Base-by-base conservation (phyloP, 2,797 vertebrate species). In the Peromyscus attwateri region DNA sequence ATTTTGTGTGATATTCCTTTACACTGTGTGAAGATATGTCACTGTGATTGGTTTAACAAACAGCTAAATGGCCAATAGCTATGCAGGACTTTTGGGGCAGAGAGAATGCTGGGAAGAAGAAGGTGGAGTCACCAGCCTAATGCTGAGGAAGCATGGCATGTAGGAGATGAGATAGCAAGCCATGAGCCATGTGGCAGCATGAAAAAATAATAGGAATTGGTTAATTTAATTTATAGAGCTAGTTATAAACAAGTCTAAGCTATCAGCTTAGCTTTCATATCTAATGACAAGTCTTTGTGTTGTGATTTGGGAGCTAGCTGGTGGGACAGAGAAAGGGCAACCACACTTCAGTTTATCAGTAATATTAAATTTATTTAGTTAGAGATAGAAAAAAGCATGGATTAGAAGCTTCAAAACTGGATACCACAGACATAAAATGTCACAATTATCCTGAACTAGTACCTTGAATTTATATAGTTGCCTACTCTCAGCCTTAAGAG, bases 371-470 rank as follows among this genome's bases (percentile, higher is more conserved):
- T 79, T 6, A 64, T 37, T 80, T 89, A 81, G 16, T 71, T 2
- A 64, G 43, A 46, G 66, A 27, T 17, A 29, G 1, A 3, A 9
- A 70, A 88, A 37, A n/a, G 34, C 52, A 92, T 76, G 52, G 3
- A 10, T 25, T 73, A 37, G 0, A 68, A 2, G 0, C 0, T 81
- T 89, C 23, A 1, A 55, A 55, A 73, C 6, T 49, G 4, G 3
- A 68, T 0, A 13, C 6, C 0, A 55, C 0, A 2, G 5, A 66
- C n/a, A 75, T 1, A 66, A 6, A 79, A n/a, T 43, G 23, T 19
- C 60, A 3, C 27, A 25, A 1, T 46, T 87, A 43, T 23, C 9
- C 60, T 27, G 49, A 43, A 92, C 4, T 0, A 34, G 4, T 71
- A 82, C 31, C 2, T 46, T 5, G 85, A 23, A n/a, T 81, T 14